A percentile compares a stretch with the other conserved stretches of the same genome.
These are phyloP conservation scores for Papilio gigon DNA, from an alignment of 2,888 invertebrate genomes.

Conservation along the genomic window DNA sequence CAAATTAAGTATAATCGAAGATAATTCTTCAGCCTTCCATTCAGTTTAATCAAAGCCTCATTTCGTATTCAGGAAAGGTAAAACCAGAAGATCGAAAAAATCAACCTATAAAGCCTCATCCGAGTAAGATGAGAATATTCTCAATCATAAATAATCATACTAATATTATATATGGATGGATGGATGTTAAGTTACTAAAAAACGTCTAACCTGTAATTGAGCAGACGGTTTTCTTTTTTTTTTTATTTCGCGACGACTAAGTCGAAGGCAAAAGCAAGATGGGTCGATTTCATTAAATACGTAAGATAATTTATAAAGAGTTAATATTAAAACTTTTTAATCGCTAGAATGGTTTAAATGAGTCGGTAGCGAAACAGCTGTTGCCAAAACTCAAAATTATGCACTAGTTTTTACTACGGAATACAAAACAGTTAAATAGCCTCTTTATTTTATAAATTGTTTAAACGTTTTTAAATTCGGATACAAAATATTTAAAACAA, in stretches of 20 bases:
- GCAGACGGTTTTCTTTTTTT: no score
- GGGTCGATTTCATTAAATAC: no score
- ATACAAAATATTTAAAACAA: no score
- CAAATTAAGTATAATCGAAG: background rate
- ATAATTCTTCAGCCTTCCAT: background rate
- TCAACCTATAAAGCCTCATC: background rate
- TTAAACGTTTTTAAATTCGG: no score
- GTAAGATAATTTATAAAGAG: background rate
- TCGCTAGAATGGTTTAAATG: background rate
- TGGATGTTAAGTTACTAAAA: no score
- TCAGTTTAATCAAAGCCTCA: slow-evolving; percentile 7
- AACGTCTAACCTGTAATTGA: no score
- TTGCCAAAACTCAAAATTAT: background rate
- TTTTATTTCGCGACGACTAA: no score
- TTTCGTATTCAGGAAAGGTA: background rate
- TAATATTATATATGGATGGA: no score
- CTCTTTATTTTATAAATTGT: no score
- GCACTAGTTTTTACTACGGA: slow-evolving; percentile 1
- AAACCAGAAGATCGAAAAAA: slow-evolving; percentile 1
- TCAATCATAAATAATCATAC: no score
- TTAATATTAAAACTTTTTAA: background rate
- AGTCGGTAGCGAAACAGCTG: slow-evolving; percentile 8
- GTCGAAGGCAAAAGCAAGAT: no score
- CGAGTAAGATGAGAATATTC: background rate
- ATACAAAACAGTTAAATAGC: background rate